Conservation (phyloP, 2,797 vertebrate genomes). For the Pterois miles region DNA sequence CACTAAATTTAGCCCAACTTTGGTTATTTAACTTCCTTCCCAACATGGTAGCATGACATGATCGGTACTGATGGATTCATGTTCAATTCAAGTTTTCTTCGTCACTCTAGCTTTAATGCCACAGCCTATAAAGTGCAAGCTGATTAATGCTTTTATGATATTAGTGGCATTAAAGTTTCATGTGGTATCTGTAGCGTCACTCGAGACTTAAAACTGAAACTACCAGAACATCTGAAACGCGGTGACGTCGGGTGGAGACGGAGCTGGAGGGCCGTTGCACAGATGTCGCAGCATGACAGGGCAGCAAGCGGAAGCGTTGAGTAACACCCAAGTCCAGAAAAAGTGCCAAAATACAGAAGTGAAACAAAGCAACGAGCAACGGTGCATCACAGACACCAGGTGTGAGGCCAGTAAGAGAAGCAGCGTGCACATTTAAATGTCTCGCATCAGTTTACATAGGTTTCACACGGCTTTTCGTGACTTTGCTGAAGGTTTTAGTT, state of each 20-base stretch:
- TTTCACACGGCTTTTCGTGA: not conserved
- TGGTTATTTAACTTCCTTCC: too few relatives aligned
- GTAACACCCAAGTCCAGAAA: conserved; percentile 53
- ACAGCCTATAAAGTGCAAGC: too few relatives aligned
- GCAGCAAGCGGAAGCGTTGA: conserved; percentile 61
- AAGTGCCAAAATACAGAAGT: conserved; percentile 64
- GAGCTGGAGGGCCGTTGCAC: conserved; percentile 44
- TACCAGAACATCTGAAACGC: too few relatives aligned
- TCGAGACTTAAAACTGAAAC: too few relatives aligned
- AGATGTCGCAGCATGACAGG: conserved; percentile 50
- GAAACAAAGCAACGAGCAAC: conserved; percentile 59
- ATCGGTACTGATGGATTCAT: too few relatives aligned
- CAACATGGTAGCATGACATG: too few relatives aligned
- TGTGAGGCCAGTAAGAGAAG: conserved; percentile 65
- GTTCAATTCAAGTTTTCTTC: too few relatives aligned
- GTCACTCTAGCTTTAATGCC: too few relatives aligned
- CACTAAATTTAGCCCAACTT: too few relatives aligned
- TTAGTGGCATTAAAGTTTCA: too few relatives aligned
- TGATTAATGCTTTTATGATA: too few relatives aligned
- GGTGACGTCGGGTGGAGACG: conserved; percentile 16
- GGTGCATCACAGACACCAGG: conserved; percentile 65
- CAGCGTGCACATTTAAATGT: conserved; percentile 57
- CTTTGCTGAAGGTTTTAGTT: conserved; percentile 31
- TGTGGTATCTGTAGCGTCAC: too few relatives aligned
- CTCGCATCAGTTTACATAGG: conserved; percentile 45